Evolutionary conservation across 1,140 invertebrate species (phyloP), one percentile per base, ranked within the genome.

Genomic region (Leptopilina boulardi): DNA sequence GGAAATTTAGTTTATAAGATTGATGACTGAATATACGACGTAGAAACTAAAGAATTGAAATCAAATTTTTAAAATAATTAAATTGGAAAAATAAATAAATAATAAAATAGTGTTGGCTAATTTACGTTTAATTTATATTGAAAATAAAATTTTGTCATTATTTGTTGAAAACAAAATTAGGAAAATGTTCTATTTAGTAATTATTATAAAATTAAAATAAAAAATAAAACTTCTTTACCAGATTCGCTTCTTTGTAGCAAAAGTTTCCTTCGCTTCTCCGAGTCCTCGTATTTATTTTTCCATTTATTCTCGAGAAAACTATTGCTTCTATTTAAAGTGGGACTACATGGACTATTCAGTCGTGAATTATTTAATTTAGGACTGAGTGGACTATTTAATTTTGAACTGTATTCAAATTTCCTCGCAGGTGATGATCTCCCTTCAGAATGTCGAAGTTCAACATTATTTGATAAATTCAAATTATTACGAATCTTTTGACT

Each of bases 231-330:
- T 8, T 30, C 6, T 92, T 92, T 87, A 95, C 94, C 92, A 92
- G 93, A 93, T 91, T 95, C 94, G 74, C 91, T 93, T 87, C 94
- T 93, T 77, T 94, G 91, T 42, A 95, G 88, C 78, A 94, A 85
- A 41, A 91, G 83, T 89, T 95, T 95, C 85, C 94, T 91, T 80
- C 92, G 93, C 76, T 92, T 92, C 85, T 95, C 94, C 2, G 93
- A 92, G 21, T 95, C 94, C 75, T 95, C 94, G 81, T 92, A 94
- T 87, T 94, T 94, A 41, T 83, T 89, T 88, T 93, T 94, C 94
- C 94, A 95, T 80, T 92, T 92, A 84, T 56, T 83, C 76, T 88
- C 85, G 1, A 75, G 19, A 34, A 88, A 86, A 70, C 87, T 88
- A 71, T 89, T 86, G 77, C 81, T 87, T 5, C 87, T 80, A 34